phyloP scores from a whole-genome alignment of 2,797 vertebrate species.

The Sebastiscus tertius region DNA sequence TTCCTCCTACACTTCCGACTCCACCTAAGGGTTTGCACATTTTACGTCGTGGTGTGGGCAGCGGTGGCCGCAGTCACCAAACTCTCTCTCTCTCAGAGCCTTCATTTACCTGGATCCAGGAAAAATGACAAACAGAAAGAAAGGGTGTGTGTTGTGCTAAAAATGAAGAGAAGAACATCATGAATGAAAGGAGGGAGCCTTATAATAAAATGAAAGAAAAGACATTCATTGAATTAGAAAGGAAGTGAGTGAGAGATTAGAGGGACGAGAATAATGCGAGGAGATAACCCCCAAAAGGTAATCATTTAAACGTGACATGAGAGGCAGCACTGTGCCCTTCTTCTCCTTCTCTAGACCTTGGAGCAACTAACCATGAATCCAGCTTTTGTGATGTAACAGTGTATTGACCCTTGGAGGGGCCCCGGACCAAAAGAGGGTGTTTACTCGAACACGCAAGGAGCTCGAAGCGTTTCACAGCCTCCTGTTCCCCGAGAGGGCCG shows the following conservation, averaged over 20 bases:
- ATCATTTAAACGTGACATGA: slow-evolving; percentile 39
- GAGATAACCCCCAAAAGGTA: slow-evolving; percentile 18
- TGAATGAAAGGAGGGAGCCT: slow-evolving; percentile 27
- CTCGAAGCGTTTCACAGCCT: slow-evolving; percentile 64
- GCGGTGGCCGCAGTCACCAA: slow-evolving; percentile 21
- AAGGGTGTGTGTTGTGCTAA: slow-evolving; percentile 21
- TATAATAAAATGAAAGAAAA: slow-evolving; percentile 43
- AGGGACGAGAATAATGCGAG: slow-evolving; percentile 11
- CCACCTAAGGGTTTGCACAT: slow-evolving; percentile 11
- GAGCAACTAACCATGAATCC: slow-evolving; percentile 71
- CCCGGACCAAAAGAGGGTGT: slow-evolving; percentile 70
- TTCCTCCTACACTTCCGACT: slow-evolving; percentile 18
- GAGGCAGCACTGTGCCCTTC: slow-evolving; percentile 46
- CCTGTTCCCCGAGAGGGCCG: slow-evolving; percentile 53
- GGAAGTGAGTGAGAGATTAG: slow-evolving; percentile 36
- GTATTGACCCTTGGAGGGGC: slow-evolving; percentile 77
- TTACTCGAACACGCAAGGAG: slow-evolving; percentile 74
- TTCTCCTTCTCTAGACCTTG: slow-evolving; percentile 49
- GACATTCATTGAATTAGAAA: slow-evolving; percentile 40
- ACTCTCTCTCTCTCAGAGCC: slow-evolving; percentile 47
- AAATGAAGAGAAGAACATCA: slow-evolving; percentile 32
- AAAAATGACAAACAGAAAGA: slow-evolving; percentile 32
- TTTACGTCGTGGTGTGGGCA: slow-evolving; percentile 16
- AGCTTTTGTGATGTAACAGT: slow-evolving; percentile 80
- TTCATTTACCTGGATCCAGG: slow-evolving; percentile 64